Conservation (phyloP, 2,113 vertebrate genomes). For the Microcebus tavaratra region DNA sequence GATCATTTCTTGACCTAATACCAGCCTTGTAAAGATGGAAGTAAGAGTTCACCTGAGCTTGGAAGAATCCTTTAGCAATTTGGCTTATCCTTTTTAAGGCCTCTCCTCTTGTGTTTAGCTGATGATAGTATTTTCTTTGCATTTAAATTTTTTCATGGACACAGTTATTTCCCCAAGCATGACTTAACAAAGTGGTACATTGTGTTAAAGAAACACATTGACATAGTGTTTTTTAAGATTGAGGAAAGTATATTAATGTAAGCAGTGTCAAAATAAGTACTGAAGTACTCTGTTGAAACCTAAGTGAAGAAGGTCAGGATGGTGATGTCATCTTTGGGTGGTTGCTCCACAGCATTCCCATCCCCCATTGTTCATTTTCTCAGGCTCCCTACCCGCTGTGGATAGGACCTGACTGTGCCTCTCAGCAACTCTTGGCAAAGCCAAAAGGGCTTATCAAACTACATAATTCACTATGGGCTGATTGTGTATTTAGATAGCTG, state of each 20-base stretch:
- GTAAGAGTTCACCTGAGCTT: not conserved
- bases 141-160: not conserved
- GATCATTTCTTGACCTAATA: not conserved
- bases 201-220: not conserved
- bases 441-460: not conserved
- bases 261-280: not conserved
- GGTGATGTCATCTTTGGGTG: not conserved
- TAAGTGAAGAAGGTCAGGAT: not conserved
- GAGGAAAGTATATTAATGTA: not conserved
- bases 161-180: not conserved
- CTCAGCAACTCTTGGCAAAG: not conserved
- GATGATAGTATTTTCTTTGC: not conserved
- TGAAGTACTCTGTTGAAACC: not conserved
- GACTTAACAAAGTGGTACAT: not conserved
- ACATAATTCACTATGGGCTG: not conserved
- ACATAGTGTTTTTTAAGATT: not conserved
- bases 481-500: not conserved
- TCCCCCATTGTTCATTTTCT: not conserved
- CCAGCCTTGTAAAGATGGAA: not conserved
- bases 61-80: not conserved
- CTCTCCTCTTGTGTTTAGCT: not conserved
- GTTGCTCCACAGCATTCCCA: not conserved
- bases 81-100: not conserved
- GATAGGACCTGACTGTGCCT: not conserved
- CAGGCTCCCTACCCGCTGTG: not conserved